Base-by-base conservation (phyloP, 1,140 invertebrate species). In the Heliconius congener region DNA sequence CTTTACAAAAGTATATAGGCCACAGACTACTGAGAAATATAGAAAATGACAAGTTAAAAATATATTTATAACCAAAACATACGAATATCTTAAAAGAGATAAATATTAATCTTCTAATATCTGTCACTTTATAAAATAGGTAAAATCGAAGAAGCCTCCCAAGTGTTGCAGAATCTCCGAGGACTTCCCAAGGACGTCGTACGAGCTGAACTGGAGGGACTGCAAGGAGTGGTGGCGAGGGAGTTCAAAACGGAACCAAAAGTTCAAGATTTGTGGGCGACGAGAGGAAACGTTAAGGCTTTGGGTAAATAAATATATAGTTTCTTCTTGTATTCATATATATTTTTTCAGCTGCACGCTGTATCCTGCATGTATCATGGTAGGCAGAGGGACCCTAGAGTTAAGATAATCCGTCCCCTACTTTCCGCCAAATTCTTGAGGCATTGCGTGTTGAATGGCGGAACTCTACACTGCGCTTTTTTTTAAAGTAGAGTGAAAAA, bases 111-210 rank as follows among this genome's bases (percentile, higher is more conserved):
- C 16, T 52, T 19, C 50, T 52, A 8, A 52, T 13, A 16, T 16
- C 42, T 46, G 42, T 13, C 4, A 46, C 3, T 46, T 46, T 46
- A 46, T 52, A 8, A 72, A 70, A 78, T 73, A 95, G 95, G 95
- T 30, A 94, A 95, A 23, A 95, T 95, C 70, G 90, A 95, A 18
- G 96, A 96, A 72, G 97, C 97, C 0, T 89, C 96, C 8, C 84
- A 95, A 18, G 93, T 97, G 0, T 90, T 99, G 75, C 95, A 96
- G 77, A 96, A 96, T 85, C 90, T 99, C 0, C 95, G 97, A 39
- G 96, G 96, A 3, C 95, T 95, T 81, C 94, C 91, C 71, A 86
- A 90, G 27, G 89, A 95, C 1, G 95, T 89, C 1, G 96, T 97
- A 0, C 95, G 96, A 76, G 91, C 95, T 34, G 97, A 97, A 87